These are phyloP conservation scores for Callyntrura sp. DNA, from an alignment of 2,888 invertebrate species.

Conservation along the genomic window DNA sequence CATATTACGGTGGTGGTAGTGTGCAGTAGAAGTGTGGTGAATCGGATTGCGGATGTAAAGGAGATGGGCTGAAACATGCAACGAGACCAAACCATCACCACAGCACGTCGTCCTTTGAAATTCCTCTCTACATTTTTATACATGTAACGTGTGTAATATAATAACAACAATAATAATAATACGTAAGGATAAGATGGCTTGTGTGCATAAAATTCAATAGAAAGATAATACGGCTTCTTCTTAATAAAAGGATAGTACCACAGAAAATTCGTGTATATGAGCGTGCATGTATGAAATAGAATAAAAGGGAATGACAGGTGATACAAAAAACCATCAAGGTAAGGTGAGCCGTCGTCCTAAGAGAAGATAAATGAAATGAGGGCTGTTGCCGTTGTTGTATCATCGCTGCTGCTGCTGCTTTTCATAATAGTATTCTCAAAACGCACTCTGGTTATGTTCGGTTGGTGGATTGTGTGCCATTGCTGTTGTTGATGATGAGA, in stretches of 20 bases:
- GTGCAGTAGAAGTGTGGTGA: not conserved
- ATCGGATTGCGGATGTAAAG: constrained; percentile 60
- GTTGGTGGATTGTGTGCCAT: not conserved
- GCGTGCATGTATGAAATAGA: constrained; percentile 15
- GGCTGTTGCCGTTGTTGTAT: constrained; percentile 26
- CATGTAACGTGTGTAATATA: not conserved
- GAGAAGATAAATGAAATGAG: constrained; percentile 33
- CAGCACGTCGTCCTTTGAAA: constrained; percentile 7
- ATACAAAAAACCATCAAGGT: constrained; percentile 49
- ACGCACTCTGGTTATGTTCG: not conserved
- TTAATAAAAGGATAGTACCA: constrained; percentile 16
- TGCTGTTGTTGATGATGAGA: not conserved
- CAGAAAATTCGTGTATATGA: not conserved
- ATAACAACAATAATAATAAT: not conserved
- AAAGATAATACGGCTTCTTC: constrained; percentile 24
- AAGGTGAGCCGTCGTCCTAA: constrained; percentile 40
- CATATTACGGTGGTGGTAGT: not conserved
- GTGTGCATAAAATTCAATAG: constrained; percentile 17
- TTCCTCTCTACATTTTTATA: too few relatives aligned
- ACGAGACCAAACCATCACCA: constrained; percentile 17
- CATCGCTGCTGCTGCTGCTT: not conserved
- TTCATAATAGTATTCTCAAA: constrained; percentile 1
- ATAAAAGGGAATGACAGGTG: constrained; percentile 63
- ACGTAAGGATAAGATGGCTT: not conserved
- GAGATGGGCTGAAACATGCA: constrained; percentile 53